phyloP scores from a whole-genome alignment of 2,797 vertebrate species.

The Coregonus ussuriensis region DNA sequence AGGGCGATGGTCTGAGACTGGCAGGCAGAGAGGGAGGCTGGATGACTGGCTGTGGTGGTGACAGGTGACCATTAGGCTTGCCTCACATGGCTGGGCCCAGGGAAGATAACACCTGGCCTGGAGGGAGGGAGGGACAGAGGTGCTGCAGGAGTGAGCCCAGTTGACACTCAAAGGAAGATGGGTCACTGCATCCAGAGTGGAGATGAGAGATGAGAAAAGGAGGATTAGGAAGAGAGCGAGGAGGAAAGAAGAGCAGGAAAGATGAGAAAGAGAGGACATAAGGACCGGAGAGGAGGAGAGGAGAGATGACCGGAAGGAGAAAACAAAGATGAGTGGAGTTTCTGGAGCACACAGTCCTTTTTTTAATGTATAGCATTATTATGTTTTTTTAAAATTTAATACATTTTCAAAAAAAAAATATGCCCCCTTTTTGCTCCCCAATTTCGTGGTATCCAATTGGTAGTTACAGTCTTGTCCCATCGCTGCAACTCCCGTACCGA shows the following conservation, averaged over 20 bases:
- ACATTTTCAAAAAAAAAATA: no score
- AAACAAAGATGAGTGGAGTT: constrained; percentile 50
- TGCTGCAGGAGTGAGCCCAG: constrained; percentile 23
- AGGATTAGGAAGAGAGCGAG: constrained; percentile 7
- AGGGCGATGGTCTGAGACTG: neutral
- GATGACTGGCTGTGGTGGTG: neutral
- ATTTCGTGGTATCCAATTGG: no score
- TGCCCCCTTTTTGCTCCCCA: no score
- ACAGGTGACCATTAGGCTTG: neutral
- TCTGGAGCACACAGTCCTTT: constrained; percentile 20
- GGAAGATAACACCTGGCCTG: neutral
- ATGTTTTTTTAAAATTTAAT: no score
- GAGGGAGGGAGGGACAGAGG: constrained; percentile 19
- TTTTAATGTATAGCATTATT: no score
- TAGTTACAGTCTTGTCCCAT: no score
- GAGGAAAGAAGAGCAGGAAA: constrained; percentile 15
- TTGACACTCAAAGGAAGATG: neutral
- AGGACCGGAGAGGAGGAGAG: constrained; percentile 29
- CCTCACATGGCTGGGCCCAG: neutral
- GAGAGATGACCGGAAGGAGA: constrained; percentile 26
- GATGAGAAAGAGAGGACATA: constrained; percentile 9
- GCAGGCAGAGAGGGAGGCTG: neutral
- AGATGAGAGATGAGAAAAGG: constrained; percentile 14
- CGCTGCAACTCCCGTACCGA: no score
- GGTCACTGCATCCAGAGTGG: constrained; percentile 19